Evolutionary conservation across 2,113 vertebrate species (phyloP).

Genomic region (Aleadryas rufinucha): DNA sequence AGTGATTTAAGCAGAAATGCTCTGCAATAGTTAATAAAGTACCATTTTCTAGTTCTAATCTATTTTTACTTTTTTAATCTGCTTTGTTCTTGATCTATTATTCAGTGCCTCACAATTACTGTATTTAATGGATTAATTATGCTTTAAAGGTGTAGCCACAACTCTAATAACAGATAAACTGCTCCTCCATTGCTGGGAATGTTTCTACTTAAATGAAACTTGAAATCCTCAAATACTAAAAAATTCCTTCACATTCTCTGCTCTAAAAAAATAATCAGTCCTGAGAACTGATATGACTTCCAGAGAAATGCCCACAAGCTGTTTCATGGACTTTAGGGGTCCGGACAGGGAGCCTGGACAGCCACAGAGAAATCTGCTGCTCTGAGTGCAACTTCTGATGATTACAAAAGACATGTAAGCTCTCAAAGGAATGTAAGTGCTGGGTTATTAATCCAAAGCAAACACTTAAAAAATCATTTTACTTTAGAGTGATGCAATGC

Average conservation of each 20-base stretch:
- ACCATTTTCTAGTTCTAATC: neutral
- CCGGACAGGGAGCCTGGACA: neutral
- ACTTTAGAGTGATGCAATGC: neutral
- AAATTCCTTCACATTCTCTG: neutral
- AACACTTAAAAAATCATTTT: conserved; percentile 15
- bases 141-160: neutral
- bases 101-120: neutral
- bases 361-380: neutral
- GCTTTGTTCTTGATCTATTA: neutral
- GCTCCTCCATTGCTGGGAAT: neutral
- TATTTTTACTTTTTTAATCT: neutral
- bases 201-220: neutral
- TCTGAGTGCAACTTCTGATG: neutral
- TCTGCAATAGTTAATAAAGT: neutral
- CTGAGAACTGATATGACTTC: neutral
- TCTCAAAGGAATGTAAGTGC: neutral
- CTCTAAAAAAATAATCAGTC: neutral
- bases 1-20: neutral
- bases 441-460: conserved; percentile 51
- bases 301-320: neutral
- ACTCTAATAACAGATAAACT: neutral
- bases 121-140: neutral
- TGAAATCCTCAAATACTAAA: neutral
- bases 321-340: neutral
- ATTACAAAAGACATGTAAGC: conserved; percentile 24